Base-by-base conservation (phyloP, 1,140 invertebrate genomes). In the Leptinotarsa undecemlineata region DNA sequence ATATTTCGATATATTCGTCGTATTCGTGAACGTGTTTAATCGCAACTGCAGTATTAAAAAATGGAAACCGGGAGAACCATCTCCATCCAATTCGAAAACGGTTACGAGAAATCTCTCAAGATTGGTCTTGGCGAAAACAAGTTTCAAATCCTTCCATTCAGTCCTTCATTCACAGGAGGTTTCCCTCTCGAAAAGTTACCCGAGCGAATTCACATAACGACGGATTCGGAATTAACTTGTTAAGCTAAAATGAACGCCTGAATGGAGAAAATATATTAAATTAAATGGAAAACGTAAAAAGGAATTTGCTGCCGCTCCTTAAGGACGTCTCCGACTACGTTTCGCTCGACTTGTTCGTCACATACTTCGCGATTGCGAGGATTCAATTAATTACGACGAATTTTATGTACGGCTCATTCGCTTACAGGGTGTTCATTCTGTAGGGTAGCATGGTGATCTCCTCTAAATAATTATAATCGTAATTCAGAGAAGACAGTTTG, bases 161-260 rank as follows among this genome's bases (percentile, higher is more conserved):
- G 69, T 51, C 51, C 57, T 60, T 71, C 69, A 71, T 61, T 68
- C 66, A 68, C 42, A 47, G 51, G 51, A 60, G 69, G 21, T 71
- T 57, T 71, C 69, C 48, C 60, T 17, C 69, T 71, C 69, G 51
- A 48, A 61, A 71, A 71, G 48, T 71, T 71, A 61, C 60, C 69
- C 57, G 48, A 33, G 69, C 21, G 60, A 71, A 61, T 61, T 71
- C 69, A 71, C 57, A 71, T 71, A 71, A 71, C 69, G 69, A 71
- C 23, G 48, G 48, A 71, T 60, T 60, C 21, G 48, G 51, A 71
- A 71, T 71, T 71, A 71, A 71, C 69, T 71, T 71, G 69, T 71
- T 71, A 71, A 71, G 69, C 69, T 71, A 71, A 71, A 71, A 71
- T 71, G 69, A 48, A 71, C 69, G 69, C 57, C 21, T 61, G 20